These are phyloP conservation scores for Lagorchestes hirsutus DNA, from an alignment of 2,797 vertebrate species.

Conservation along the genomic window DNA sequence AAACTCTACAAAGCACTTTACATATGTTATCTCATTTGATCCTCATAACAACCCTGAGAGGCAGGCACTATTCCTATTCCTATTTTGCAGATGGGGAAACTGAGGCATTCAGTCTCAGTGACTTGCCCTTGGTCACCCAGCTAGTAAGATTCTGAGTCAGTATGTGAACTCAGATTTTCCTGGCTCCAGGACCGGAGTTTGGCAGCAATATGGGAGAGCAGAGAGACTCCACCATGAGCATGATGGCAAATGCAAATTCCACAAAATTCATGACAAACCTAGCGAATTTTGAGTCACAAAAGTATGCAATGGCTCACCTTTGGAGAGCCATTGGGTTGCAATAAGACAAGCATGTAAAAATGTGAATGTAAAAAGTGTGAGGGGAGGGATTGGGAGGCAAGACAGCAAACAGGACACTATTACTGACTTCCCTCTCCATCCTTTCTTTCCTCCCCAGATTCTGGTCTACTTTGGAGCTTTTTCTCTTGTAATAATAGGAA, in stretches of 20 bases:
- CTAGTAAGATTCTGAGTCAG: too few relatives aligned
- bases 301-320: neutral
- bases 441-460: neutral
- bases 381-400: neutral
- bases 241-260: neutral
- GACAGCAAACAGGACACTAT: neutral
- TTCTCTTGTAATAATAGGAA: neutral
- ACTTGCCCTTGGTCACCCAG: neutral
- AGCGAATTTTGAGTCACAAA: neutral
- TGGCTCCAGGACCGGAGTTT: neutral
- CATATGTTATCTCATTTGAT: too few relatives aligned
- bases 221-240: neutral
- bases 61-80: neutral
- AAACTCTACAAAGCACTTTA: too few relatives aligned
- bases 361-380: neutral
- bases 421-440: neutral
- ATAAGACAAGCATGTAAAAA: neutral
- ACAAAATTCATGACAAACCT: too few relatives aligned
- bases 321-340: too few relatives aligned
- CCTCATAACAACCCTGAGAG: neutral
- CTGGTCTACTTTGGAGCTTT: neutral
- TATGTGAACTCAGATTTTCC: neutral
- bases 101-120: neutral
- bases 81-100: neutral
- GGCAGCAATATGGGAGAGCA: neutral